Base-by-base conservation (phyloP, 2,797 vertebrate species). In the Momotus momota region DNA sequence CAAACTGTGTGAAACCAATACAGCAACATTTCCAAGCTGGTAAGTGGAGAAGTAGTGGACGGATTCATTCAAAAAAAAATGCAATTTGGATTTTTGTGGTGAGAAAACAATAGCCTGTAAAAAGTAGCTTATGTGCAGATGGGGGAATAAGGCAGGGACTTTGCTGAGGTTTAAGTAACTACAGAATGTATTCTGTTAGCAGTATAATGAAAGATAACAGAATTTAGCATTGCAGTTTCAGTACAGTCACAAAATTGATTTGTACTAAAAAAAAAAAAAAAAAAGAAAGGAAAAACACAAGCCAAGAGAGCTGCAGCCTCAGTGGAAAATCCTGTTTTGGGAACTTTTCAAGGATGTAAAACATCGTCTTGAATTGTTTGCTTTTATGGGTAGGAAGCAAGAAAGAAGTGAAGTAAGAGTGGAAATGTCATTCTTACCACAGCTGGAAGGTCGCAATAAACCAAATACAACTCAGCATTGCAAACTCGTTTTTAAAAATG, bases 291-390 rank as follows among this genome's bases (percentile, higher is more conserved):
- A 14, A 26, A 38, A 45, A 15, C 4, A 5, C 41, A 74, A 78
- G 9, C 13, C 33, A 80, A 80, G 38, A 18, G 23, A 88, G 52
- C 58, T 95, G 49, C 57, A 85, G 73, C 33, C 60, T 90, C 64
- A 43, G 27, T 94, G 80, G 85, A 94, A 95, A 96, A 94, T 88
- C 70, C 66, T 86, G 73, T 38, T 94, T 86, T 64, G 85, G 66
- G 70, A 88, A 64, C 60, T 88, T 94, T 86, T 94, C 87, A 61
- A 86, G 33, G 77, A 86, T 86, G 54, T 88, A 86, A 90, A 94
- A 62, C 22, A 72, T 84, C 0, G 1, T 77, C 81, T 70, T 83
- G 51, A 84, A 71, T 49, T 81, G 82, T 96, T 93, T 94, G 78
- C 51, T 93, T 90, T 86, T 91, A 81, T 46, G 85, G 40, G 5